A percentile compares a stretch with the other conserved stretches of the same genome.
Conservation (phyloP, 1,140 invertebrate genomes). For the Drosophila biarmipes region DNA sequence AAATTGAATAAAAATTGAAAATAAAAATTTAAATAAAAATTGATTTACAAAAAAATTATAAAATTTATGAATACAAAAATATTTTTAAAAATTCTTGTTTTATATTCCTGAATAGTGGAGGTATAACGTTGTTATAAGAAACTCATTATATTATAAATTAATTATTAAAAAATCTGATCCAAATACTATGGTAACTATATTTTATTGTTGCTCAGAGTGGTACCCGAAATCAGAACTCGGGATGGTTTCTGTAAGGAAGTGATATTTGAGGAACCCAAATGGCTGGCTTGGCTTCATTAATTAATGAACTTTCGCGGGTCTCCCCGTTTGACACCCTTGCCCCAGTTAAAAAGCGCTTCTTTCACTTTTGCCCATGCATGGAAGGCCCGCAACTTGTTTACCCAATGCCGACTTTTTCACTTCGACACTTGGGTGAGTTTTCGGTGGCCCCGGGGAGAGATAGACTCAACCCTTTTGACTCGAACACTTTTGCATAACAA, state of each 20-base stretch:
- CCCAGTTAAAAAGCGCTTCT: constrained; percentile 40
- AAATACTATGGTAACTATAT: no score
- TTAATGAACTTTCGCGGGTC: constrained; percentile 36
- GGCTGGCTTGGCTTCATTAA: constrained; percentile 31
- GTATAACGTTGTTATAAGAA: no score
- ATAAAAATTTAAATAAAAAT: no score
- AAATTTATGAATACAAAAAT: no score
- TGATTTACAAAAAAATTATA: no score
- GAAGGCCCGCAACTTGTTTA: constrained; percentile 61
- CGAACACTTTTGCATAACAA: constrained; percentile 66
- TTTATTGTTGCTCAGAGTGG: no score
- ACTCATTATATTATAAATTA: no score
- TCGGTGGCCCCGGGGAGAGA: constrained; percentile 22
- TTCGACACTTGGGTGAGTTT: constrained; percentile 45
- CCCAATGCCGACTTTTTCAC: constrained; percentile 39
- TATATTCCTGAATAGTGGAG: no score
- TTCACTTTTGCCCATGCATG: constrained; percentile 45
- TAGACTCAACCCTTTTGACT: constrained; percentile 46
- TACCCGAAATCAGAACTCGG: not conserved
- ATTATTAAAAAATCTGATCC: no score
- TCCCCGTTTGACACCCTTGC: constrained; percentile 22
- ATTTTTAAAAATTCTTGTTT: no score
- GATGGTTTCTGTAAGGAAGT: not conserved
- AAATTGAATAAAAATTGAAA: no score
- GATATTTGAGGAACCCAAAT: constrained; percentile 9